Evolutionary conservation across 2,797 vertebrate species (phyloP).

Genomic region (Alfaro cultratus): DNA sequence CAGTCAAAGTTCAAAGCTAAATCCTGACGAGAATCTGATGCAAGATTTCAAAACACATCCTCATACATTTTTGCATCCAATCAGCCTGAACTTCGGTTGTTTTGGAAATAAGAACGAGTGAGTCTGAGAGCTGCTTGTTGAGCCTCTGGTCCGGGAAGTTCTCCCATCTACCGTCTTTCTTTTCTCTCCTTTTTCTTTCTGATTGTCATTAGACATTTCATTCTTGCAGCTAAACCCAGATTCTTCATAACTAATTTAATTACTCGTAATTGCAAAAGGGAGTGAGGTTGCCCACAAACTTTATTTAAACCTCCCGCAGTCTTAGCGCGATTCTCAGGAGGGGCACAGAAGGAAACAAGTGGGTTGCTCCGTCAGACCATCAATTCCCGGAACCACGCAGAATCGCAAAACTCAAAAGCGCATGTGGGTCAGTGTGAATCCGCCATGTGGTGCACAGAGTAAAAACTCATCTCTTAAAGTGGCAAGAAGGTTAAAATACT

Average conservation of each 20-base stretch:
- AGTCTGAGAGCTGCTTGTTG: background rate
- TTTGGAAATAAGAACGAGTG: background rate
- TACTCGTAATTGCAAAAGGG: background rate
- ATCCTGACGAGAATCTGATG: background rate
- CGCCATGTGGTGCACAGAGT: too few relatives aligned
- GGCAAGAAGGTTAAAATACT: background rate
- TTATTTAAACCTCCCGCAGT: too few relatives aligned
- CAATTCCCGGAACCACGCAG: too few relatives aligned
- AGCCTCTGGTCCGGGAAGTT: constrained; percentile 1
- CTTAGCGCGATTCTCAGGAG: too few relatives aligned
- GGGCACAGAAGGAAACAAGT: too few relatives aligned
- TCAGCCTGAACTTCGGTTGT: background rate
- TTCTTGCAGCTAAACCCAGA: constrained; percentile 19
- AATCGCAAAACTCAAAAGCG: too few relatives aligned
- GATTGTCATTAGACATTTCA: background rate
- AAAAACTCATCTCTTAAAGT: too few relatives aligned
- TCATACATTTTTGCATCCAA: background rate
- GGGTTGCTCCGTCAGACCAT: too few relatives aligned
- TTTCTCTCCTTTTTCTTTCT: constrained; percentile 4
- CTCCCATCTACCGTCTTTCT: constrained; percentile 29
- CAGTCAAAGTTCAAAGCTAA: background rate
- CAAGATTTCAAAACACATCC: background rate
- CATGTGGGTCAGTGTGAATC: too few relatives aligned
- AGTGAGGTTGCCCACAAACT: background rate
- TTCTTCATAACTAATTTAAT: background rate